Percentiles rank a stretch among this genome's conserved stretches.
Conservation (phyloP, 2,888 invertebrate species). For the Folsomia candida region DNA sequence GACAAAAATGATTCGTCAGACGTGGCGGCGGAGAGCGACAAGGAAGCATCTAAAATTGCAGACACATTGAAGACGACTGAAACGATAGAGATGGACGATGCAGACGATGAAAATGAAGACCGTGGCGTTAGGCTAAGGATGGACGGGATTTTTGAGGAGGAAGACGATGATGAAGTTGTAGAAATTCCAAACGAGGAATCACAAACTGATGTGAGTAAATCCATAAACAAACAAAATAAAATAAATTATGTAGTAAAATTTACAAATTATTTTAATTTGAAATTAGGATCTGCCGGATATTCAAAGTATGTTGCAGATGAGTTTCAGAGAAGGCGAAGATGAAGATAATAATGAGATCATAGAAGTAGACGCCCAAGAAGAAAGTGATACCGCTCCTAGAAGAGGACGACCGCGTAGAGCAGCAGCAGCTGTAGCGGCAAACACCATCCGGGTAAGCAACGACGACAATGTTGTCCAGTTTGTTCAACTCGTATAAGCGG, state of each 20-base stretch:
- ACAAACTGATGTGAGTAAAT: neutral
- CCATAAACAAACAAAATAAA: too few species aligned
- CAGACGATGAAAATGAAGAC: conserved; percentile 33
- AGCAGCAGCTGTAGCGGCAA: conserved; percentile 48
- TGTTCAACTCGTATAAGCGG: too few species aligned
- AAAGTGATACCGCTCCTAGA: neutral
- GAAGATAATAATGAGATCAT: conserved; percentile 10
- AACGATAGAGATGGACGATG: too few species aligned
- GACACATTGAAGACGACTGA: too few species aligned
- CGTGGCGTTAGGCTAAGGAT: conserved; percentile 32
- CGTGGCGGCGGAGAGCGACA: too few species aligned
- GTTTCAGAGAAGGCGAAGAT: conserved; percentile 2
- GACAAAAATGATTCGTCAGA: too few species aligned
- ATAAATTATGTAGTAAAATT: neutral
- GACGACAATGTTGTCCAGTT: too few species aligned
- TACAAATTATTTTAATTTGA: neutral
- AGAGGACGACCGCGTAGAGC: conserved; percentile 40
- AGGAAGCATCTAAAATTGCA: too few species aligned
- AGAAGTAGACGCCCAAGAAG: conserved; percentile 37
- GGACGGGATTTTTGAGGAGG: conserved; percentile 31
- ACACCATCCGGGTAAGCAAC: conserved; percentile 44
- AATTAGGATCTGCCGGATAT: conserved; percentile 17
- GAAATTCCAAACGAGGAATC: neutral
- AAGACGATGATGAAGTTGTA: conserved; percentile 28
- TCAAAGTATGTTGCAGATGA: conserved; percentile 32